Evolutionary conservation across 2,797 vertebrate genomes (phyloP), one percentile per base, ranked within the genome.

Genomic region (Gallirallus australis): DNA sequence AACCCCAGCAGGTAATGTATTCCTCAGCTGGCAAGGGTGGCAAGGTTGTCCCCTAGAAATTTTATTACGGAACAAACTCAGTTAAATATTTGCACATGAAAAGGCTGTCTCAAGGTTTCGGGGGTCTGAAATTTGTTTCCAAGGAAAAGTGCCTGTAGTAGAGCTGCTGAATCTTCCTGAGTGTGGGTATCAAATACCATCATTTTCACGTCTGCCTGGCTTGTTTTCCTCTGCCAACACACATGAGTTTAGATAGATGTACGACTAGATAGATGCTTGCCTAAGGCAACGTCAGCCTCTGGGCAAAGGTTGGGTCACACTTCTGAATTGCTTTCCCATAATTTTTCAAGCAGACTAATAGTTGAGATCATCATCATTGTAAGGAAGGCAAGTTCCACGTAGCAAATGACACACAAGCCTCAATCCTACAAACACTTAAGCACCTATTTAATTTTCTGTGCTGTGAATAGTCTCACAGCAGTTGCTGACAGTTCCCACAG

Each of bases 1-100:
- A 98, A 98, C 97, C 97, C 94, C 79, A 87, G 71, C 90, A 92
- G 96, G 97, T 98, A 97, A 98, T 98, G 82, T 97, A 98, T 98
- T 98, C 97, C 89, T 96, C 15, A 1, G 71, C 96, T 96, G 96
- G 94, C 94, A 97, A 5, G 13, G 65, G 81, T 97, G 89, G 93
- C 96, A 97, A 97, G 97, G 94, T 98, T 97, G 96, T 97, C 94
- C 92, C 95, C 96, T 97, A 95, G 97, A 97, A 97, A 97, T 97
- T 97, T 97, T 97, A 96, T 98, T 97, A 96, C 91, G 89, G 97
- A 96, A 94, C 97, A 97, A 95, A 97, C 96, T 97, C 97, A 91
- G 97, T 98, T 97, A 96, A 97, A 94, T 97, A 98, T 98, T 97
- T 98, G 94, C 91, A 97, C 95, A 96, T 92, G 94, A 81, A 91